Conservation (phyloP, 2,888 invertebrate species). For the Synergus japonicus region DNA sequence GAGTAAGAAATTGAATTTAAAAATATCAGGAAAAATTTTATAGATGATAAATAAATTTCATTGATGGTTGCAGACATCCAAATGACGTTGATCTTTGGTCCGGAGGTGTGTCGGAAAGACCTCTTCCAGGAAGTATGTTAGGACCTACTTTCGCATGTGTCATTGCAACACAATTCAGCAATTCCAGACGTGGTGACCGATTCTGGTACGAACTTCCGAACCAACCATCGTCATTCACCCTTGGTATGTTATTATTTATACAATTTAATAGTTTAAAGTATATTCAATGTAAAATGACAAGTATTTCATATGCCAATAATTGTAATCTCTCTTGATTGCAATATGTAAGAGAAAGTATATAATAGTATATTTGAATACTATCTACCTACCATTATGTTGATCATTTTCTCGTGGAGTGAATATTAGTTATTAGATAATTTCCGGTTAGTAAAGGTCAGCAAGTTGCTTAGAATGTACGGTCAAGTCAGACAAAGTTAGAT, state of each 20-base stretch:
- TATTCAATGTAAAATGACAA: background rate
- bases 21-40: background rate
- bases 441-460: background rate
- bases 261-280: background rate
- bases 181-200: slow-evolving; percentile 92
- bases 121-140: slow-evolving; percentile 93
- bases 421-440: slow-evolving; percentile 1
- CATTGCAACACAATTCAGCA: slow-evolving; percentile 95
- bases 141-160: slow-evolving; percentile 97
- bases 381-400: background rate
- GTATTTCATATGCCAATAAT: background rate
- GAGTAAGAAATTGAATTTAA: slow-evolving; percentile 79
- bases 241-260: slow-evolving; percentile 71
- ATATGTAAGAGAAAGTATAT: background rate
- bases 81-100: slow-evolving; percentile 97
- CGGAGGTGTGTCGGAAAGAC: slow-evolving; percentile 94
- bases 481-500: background rate
- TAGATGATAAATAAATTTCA: background rate
- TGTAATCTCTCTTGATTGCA: background rate
- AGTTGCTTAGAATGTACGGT: background rate
- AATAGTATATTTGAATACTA: background rate
- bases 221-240: slow-evolving; percentile 94
- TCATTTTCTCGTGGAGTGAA: background rate
- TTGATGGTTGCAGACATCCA: slow-evolving; percentile 82
- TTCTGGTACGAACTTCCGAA: slow-evolving; percentile 97